Evolutionary conservation across 1,140 invertebrate genomes (phyloP).

Genomic region (Aphelinus atriplicis): DNA sequence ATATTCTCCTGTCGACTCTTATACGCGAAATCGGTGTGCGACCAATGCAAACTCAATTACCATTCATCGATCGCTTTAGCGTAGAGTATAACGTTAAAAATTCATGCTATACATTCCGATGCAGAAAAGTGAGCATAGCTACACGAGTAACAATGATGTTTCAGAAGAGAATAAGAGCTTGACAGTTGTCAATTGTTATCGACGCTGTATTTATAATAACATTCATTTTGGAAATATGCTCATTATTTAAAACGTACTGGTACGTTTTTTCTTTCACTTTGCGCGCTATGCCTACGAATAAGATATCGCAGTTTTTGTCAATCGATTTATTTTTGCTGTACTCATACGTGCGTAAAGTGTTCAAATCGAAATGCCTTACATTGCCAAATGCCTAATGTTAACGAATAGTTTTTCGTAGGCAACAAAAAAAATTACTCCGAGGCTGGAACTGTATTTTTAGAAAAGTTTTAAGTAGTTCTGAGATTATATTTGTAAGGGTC

Average conservation of each 20-base stretch:
- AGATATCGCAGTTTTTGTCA: slow-evolving; percentile 4
- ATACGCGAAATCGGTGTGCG: neutral
- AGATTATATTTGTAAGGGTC: slow-evolving; percentile 26
- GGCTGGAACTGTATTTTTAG: slow-evolving; percentile 38
- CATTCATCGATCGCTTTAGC: slow-evolving; percentile 25
- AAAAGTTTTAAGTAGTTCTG: slow-evolving; percentile 25
- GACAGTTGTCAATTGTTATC: slow-evolving; percentile 14
- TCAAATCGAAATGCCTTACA: slow-evolving; percentile 52
- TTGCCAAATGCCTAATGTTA: slow-evolving; percentile 56
- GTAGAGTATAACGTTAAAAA: slow-evolving; percentile 12
- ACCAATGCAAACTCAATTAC: slow-evolving; percentile 16
- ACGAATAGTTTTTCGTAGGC: slow-evolving; percentile 20
- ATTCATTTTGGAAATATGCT: slow-evolving; percentile 42
- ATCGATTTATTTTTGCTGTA: slow-evolving; percentile 12
- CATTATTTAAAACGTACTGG: slow-evolving; percentile 60
- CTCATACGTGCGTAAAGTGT: slow-evolving; percentile 16
- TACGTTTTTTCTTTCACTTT: slow-evolving; percentile 54
- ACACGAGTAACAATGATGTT: slow-evolving; percentile 17
- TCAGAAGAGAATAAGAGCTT: neutral
- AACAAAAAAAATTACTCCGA: slow-evolving; percentile 17
- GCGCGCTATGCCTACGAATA: slow-evolving; percentile 3
- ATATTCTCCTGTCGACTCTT: slow-evolving; percentile 1
- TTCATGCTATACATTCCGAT: slow-evolving; percentile 45
- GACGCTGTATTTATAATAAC: slow-evolving; percentile 26
- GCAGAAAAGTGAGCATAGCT: slow-evolving; percentile 25